Evolutionary conservation across 2,797 vertebrate genomes (phyloP), one percentile per base, ranked within the genome.

Genomic region (Enteromius argenteus): DNA sequence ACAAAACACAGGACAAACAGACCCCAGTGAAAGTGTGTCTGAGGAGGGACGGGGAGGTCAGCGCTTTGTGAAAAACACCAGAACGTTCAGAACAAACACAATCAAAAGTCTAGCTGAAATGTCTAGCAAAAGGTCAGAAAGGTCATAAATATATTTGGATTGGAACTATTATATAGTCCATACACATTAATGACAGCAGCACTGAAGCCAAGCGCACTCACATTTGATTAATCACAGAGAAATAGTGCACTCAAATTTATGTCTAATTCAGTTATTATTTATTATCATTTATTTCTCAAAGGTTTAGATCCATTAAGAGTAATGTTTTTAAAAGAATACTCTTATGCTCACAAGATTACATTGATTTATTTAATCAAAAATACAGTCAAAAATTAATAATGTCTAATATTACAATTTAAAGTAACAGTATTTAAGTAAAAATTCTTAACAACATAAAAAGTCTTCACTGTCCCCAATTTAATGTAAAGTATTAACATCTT

Each of bases 1-100:
- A 9, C 49, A 71, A 14, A 60, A 71, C 71, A 66, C 5, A 14
- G 3, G 27, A 73, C 49, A 74, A 79, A 83, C 77, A 62, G 69
- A 53, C 3, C 60, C 14, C 17, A 17, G 64, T 37, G 32, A 58
- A 37, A 53, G 27, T 14, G 30, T 27, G 42, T 64, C 42, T 58
- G 15, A 53, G n/a, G 3, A 35, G n/a, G 8, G 11, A 64, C 27
- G 42, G 17, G 35, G 7, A 44, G 53, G 10, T 35, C 21, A 21
- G 66, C 11, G 30, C 64, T 44, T 46, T 56, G 58, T 39, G 2
- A 42, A 37, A 80, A 60, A 64, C 53, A 69, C 46, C 64, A 17
- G 14, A 49, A 35, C 39, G 3, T n/a, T 53, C 19, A 32, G 5
- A 21, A 79, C 23, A 42, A 62, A 42, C 30, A 73, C n/a, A 7